Conservation (phyloP, 1,140 invertebrate genomes). For the Drosophila subobscura region DNA sequence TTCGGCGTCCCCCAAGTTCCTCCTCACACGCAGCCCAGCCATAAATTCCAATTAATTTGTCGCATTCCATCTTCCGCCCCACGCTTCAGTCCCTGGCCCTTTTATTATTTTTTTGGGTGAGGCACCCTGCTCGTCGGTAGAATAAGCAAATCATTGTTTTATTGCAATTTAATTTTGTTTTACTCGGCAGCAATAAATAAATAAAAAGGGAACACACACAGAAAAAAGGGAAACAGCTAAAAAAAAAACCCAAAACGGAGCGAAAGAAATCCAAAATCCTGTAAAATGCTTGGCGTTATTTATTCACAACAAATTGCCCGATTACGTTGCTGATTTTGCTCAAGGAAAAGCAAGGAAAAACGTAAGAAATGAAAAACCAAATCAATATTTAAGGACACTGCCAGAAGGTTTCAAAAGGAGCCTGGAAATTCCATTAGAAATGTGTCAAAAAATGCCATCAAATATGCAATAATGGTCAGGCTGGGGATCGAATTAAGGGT, state of each 20-base stretch:
- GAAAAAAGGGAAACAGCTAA: neutral
- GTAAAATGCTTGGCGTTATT: conserved; percentile 38
- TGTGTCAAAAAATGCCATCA: conserved; percentile 61
- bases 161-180: conserved; percentile 71
- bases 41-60: conserved; percentile 80
- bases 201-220: conserved; percentile 18
- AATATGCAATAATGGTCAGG: conserved; percentile 66
- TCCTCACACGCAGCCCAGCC: conserved; percentile 52
- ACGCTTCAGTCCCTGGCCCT: conserved; percentile 27
- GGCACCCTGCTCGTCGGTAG: conserved; percentile 7
- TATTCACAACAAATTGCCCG: conserved; percentile 63
- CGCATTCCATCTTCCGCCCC: conserved; percentile 55
- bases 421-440: conserved; percentile 56
- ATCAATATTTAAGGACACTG: conserved; percentile 49
- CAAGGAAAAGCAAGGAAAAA: conserved; percentile 1
- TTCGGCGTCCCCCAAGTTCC: neutral
- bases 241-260: conserved; percentile 1
- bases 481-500: conserved; percentile 30
- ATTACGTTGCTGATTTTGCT: conserved; percentile 37
- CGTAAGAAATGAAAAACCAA: conserved; percentile 9
- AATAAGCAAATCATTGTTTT: conserved; percentile 71
- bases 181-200: conserved; percentile 56
- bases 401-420: conserved; percentile 1
- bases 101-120: conserved; percentile 35
- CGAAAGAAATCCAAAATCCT: conserved; percentile 34